Evolutionary conservation across 2,113 vertebrate species (phyloP), one percentile per base, ranked within the genome.

Genomic region (Dinomys branickii): DNA sequence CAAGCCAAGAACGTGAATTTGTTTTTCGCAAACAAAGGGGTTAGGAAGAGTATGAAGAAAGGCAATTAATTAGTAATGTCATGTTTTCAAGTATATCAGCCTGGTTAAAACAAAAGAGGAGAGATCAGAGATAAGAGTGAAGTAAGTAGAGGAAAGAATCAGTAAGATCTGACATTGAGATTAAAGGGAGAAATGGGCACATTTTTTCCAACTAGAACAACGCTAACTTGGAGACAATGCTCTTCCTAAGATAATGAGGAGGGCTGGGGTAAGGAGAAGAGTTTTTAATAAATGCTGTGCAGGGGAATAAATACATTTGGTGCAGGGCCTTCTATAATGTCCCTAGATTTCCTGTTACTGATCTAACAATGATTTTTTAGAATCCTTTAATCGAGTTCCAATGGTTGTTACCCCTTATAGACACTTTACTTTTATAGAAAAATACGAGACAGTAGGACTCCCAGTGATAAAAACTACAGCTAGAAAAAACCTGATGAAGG

Each of bases 321-420:
- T 90, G 58, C 26, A 75, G 7, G 77, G 69, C 58, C 73, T 92
- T 59, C 20, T 65, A 52, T 1, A 71, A 3, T 28, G 44, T 59
- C 33, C 77, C n/a, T 22, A 63, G 14, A 65, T 30, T 50, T 83
- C 54, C 28, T 50, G 26, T 75, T 59, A 83, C 7, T 80, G 28
- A 95, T 19, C 28, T 47, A 88, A 69, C 1, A 80, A 59, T 12
- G 41, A 50, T 38, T 59, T 77, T 58, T 85, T 67, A 52, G 28
- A 92, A 38, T 63, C 22, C 78, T 95, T 91, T 50, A 81, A 61
- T 88, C 41, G n/a, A 80, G 47, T 90, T 58, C 63, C 16, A 89
- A 5, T 5, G 52, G 30, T 78, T 90, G 9, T 58, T 30, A 95
- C 47, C 28, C 54, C 41, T 47, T 47, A 20, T 0, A 63, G 33